A percentile compares a stretch with the other conserved stretches of the same genome.
These are phyloP conservation scores for Porites australiensis DNA, from an alignment of 64 coral and sea anemone genomes.

Conservation along the genomic window DNA sequence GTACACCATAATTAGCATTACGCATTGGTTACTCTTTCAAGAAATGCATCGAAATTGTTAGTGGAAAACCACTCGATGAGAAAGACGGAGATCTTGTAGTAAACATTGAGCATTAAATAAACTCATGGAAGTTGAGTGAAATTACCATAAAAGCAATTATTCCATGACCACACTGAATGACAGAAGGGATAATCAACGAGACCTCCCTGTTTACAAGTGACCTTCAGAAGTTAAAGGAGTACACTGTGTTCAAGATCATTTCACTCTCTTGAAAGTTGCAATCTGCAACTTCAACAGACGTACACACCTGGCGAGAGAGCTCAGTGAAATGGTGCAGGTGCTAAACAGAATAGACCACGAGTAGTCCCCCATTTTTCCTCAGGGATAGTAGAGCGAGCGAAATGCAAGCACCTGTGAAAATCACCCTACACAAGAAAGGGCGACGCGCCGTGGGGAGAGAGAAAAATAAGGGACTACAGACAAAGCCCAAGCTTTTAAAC, in stretches of 20 bases:
- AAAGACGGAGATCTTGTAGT: not conserved
- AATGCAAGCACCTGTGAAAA: too few species aligned
- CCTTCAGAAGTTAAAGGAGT: slow-evolving; percentile 54
- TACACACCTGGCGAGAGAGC: slow-evolving; percentile 25
- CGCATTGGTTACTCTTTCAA: slow-evolving; percentile 16
- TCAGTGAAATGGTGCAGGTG: slow-evolving; percentile 29
- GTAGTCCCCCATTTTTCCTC: too few species aligned
- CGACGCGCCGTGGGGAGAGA: too few species aligned
- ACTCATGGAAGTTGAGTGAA: slow-evolving; percentile 36
- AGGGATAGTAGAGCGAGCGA: too few species aligned
- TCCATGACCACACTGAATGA: not conserved
- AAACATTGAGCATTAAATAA: slow-evolving; percentile 7
- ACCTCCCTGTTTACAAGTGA: slow-evolving; percentile 3
- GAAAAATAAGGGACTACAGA: too few species aligned
- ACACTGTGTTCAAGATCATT: slow-evolving; percentile 36
- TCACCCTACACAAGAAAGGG: too few species aligned
- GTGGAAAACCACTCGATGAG: not conserved
- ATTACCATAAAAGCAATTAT: slow-evolving; percentile 5
- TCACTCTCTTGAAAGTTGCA: slow-evolving; percentile 22
- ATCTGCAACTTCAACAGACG: not conserved
- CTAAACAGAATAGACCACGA: too few species aligned
- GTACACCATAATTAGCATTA: slow-evolving; percentile 13
- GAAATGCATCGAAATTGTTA: slow-evolving; percentile 14
- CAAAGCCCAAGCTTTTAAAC: too few species aligned
- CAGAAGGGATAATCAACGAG: not conserved